Conservation (phyloP, 2,797 vertebrate genomes). For the Cebuella pygmaea region DNA sequence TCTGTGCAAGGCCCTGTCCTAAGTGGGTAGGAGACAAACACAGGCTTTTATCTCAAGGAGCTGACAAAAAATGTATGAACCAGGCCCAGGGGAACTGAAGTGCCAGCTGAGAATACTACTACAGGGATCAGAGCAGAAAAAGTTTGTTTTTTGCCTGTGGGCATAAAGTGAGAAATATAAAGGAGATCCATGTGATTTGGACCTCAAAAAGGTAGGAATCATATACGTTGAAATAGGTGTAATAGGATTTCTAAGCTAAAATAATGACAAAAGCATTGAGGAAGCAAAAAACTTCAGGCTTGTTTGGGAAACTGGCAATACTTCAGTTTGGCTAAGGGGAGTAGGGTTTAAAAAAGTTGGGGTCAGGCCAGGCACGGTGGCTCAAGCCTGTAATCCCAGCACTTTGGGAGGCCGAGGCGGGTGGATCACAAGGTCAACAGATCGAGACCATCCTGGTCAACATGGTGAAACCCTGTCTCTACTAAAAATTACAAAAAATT, state of each 20-base stretch:
- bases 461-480: too few species aligned
- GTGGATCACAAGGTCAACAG: too few species aligned
- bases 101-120: not conserved
- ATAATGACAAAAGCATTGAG: not conserved
- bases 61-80: not conserved
- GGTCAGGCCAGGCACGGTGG: not conserved
- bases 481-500: too few species aligned
- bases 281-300: not conserved
- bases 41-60: not conserved
- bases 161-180: not conserved
- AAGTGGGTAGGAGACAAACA: not conserved
- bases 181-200: not conserved
- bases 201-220: not conserved
- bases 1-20: not conserved
- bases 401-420: too few species aligned
- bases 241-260: slow-evolving; percentile 19
- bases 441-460: too few species aligned
- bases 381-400: too few species aligned
- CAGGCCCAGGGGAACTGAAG: not conserved
- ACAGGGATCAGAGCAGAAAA: not conserved
- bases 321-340: not conserved
- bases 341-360: not conserved
- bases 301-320: not conserved
- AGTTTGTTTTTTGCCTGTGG: not conserved
- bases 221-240: not conserved